A percentile compares a stretch with the other conserved stretches of the same genome.
Evolutionary conservation across 2,888 invertebrate species (phyloP).

Genomic region (Eucriotettix oculatus): DNA sequence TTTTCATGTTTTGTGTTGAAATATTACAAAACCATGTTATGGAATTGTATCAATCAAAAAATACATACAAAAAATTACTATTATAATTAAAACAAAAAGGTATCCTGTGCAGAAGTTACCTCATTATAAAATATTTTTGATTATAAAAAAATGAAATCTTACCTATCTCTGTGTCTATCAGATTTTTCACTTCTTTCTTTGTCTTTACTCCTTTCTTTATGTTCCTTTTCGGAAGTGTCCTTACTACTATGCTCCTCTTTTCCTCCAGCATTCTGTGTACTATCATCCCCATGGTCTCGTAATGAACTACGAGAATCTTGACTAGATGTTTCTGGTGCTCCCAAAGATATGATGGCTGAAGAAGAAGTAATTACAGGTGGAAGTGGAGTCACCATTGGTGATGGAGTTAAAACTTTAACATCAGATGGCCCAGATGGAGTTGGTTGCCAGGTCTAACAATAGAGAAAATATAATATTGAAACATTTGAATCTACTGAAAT

Average conservation of each 20-base stretch:
- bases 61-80: too few relatives aligned
- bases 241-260: slow-evolving; percentile 3
- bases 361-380: slow-evolving; percentile 16
- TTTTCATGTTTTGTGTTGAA: too few relatives aligned
- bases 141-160: slow-evolving; percentile 15
- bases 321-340: slow-evolving; percentile 4
- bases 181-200: slow-evolving; percentile 38
- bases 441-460: slow-evolving; percentile 24
- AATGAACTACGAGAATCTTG: slow-evolving; percentile 8
- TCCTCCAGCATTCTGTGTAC: background rate
- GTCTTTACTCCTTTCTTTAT: slow-evolving; percentile 22
- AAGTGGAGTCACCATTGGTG: slow-evolving; percentile 20
- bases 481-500: background rate
- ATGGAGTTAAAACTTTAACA: slow-evolving; percentile 50
- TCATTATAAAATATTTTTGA: background rate
- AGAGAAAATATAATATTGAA: background rate
- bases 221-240: slow-evolving; percentile 6
- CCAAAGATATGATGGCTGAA: slow-evolving; percentile 19
- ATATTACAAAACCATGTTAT: too few relatives aligned
- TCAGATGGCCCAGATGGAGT: slow-evolving; percentile 24
- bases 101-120: background rate
- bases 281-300: slow-evolving; percentile 5
- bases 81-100: too few relatives aligned
- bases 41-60: too few relatives aligned
- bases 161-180: slow-evolving; percentile 43